phyloP scores from a whole-genome alignment of 2,113 vertebrate species.

The Centropristis striata region DNA sequence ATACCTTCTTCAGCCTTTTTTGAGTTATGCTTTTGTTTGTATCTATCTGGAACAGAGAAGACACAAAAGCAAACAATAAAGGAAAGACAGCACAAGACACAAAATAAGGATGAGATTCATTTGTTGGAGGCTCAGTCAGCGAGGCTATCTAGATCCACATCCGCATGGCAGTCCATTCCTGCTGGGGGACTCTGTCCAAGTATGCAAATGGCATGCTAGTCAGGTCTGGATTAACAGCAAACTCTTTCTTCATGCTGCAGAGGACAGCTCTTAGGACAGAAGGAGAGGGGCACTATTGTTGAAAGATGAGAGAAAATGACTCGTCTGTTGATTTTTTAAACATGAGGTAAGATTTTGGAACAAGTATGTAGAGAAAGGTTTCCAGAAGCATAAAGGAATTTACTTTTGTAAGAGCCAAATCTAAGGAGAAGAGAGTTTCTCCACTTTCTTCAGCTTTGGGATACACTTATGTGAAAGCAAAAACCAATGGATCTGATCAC shows the following conservation, averaged over 20 bases:
- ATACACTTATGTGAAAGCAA: neutral
- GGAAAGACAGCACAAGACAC: slow-evolving; percentile 76
- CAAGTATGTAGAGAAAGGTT: neutral
- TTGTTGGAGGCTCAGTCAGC: slow-evolving; percentile 36
- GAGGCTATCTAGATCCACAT: slow-evolving; percentile 37
- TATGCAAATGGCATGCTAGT: slow-evolving; percentile 74
- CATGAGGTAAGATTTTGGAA: neutral
- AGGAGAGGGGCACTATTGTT: slow-evolving; percentile 21
- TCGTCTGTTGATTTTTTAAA: neutral
- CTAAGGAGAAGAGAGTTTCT: neutral
- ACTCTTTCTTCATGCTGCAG: slow-evolving; percentile 73
- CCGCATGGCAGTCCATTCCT: slow-evolving; percentile 49
- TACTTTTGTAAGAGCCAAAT: neutral
- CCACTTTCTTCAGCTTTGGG: neutral
- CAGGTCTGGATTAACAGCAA: slow-evolving; percentile 64
- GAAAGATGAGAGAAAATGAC: slow-evolving; percentile 27
- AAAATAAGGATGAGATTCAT: slow-evolving; percentile 74
- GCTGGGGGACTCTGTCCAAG: slow-evolving; percentile 22
- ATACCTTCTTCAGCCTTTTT: slow-evolving; percentile 90
- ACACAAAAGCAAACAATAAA: slow-evolving; percentile 83
- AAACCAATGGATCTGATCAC: neutral
- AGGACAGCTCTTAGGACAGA: slow-evolving; percentile 51
- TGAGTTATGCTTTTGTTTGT: slow-evolving; percentile 96
- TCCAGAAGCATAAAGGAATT: neutral
- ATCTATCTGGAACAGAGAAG: slow-evolving; percentile 93